Conservation (phyloP, 2,113 vertebrate genomes). For the Heliornis fulica region DNA sequence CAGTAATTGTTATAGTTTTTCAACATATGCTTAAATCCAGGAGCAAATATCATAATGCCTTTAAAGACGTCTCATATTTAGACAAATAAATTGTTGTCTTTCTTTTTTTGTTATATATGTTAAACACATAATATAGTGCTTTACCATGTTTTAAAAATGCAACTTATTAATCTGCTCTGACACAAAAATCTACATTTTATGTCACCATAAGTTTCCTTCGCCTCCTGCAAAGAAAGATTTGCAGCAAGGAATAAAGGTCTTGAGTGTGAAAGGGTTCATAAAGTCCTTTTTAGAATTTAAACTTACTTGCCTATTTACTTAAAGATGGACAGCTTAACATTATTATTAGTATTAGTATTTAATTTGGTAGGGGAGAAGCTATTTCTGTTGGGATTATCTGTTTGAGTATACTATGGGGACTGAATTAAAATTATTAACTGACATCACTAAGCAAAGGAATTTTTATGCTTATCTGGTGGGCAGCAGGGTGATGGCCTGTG, state of each 20-base stretch:
- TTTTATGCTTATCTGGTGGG: neutral
- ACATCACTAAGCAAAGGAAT: neutral
- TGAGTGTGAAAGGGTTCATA: neutral
- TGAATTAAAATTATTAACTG: neutral
- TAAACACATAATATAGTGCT: neutral
- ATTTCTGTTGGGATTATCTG: neutral
- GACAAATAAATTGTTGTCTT: neutral
- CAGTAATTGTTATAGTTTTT: neutral
- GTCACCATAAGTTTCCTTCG: neutral
- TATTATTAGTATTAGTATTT: too few species aligned
- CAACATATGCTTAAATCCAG: neutral
- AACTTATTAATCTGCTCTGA: neutral
- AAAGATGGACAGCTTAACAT: neutral
- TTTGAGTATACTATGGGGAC: neutral
- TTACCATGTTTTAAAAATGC: neutral
- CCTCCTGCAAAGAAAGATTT: neutral
- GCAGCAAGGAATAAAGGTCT: neutral
- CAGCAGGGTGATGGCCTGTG: neutral
- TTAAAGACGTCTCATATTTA: neutral
- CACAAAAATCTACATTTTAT: neutral
- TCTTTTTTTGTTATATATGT: neutral
- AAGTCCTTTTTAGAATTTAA: neutral
- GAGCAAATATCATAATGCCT: neutral
- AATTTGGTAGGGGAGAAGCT: too few species aligned
- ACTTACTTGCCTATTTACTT: neutral